Evolutionary conservation across 2,797 vertebrate species (phyloP), one percentile per base, ranked within the genome.

Genomic region (Loris lydekkerianus): DNA sequence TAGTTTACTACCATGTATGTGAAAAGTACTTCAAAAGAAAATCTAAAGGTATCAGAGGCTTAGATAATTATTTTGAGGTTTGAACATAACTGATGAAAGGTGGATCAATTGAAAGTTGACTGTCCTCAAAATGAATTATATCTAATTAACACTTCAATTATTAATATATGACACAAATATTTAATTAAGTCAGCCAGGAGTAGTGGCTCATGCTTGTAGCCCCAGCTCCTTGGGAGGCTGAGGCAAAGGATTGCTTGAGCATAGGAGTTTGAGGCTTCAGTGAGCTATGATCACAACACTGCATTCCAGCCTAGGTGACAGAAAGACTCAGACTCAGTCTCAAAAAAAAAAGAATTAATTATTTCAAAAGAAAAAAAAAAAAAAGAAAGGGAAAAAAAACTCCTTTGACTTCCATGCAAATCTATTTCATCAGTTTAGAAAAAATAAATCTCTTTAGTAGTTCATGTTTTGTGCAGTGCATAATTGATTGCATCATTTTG

Each of bases 11-110:
- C 3, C 25, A 58, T 13, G 5, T 94, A 65, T n/a, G 18, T 77
- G 31, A 81, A 17, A 63, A 61, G 83, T 78, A 20, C 27, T 92
- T 91, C 70, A 93, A 75, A 92, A 82, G 34, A 77, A 94, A 85
- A 43, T 88, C 53, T 90, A 10, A 72, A 53, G 18, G 56, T 73
- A 10, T 76, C 61, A 72, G 17, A 93, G 25, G 1, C 13, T 92
- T 65, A 78, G 84, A 53, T 81, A n/a, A 53, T 83, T 70, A 61
- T 80, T 53, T 89, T 27, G 20, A 72, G n/a, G 77, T 60, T 27
- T 34, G 2, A 65, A 31, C 9, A 40, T 96, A 27, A 67, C 11
- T 85, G 25, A 18, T 82, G 53, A 96, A 86, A 67, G 1, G 61
- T 20, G 21, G 34, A 49, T 34, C 46, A 77, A 27, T 40, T 83